Evolutionary conservation across 2,113 vertebrate genomes (phyloP).

Genomic region (Pampusana beccarii): DNA sequence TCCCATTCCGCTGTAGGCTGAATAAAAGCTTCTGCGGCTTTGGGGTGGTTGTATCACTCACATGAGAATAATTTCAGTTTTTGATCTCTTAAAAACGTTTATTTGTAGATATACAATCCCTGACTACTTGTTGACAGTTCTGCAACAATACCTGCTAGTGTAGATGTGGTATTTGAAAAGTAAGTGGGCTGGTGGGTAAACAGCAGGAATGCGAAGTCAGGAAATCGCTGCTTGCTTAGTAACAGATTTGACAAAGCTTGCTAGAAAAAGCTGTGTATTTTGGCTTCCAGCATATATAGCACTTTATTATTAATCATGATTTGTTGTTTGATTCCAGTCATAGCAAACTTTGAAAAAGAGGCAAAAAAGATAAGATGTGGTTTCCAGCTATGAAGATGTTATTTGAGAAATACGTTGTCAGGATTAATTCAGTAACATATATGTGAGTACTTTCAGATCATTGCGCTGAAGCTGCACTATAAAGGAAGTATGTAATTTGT

Average conservation of each 20-base stretch:
- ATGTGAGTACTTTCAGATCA: constrained; percentile 22
- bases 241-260: neutral
- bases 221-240: neutral
- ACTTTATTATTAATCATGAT: constrained; percentile 7
- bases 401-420: neutral
- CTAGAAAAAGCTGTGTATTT: constrained; percentile 15
- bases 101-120: neutral
- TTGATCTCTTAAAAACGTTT: neutral
- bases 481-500: constrained; percentile 18
- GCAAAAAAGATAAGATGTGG: neutral
- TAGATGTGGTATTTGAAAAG: neutral
- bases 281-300: neutral
- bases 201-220: neutral
- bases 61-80: neutral
- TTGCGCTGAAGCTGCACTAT: neutral
- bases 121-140: neutral
- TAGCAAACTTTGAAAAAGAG: neutral
- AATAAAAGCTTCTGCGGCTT: neutral
- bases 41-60: neutral
- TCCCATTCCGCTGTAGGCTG: neutral
- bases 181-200: neutral
- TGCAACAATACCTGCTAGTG: neutral
- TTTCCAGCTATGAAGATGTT: neutral
- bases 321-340: constrained; percentile 6
- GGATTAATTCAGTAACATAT: constrained; percentile 19